Percentiles rank a stretch among this genome's conserved stretches.
phyloP scores from a whole-genome alignment of 2,113 vertebrate species.

The Ramphastos sulfuratus region DNA sequence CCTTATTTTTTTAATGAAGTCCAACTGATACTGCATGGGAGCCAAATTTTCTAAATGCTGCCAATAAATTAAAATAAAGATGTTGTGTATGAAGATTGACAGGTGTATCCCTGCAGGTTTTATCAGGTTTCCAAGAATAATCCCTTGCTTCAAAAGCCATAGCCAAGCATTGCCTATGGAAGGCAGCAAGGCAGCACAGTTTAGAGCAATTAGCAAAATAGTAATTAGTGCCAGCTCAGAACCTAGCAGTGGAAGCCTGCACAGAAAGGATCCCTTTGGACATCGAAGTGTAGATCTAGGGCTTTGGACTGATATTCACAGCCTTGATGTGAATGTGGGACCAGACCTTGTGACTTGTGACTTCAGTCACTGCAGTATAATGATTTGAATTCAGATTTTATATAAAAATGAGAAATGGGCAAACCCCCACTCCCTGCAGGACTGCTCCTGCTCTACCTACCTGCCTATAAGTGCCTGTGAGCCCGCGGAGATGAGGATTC shows the following conservation, averaged over 20 bases:
- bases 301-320: neutral
- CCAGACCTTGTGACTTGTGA: neutral
- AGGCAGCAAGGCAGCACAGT: neutral
- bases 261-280: neutral
- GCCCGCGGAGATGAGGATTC: neutral
- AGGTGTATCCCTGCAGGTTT: conserved; percentile 36
- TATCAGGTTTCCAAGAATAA: conserved; percentile 7
- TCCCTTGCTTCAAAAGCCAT: neutral
- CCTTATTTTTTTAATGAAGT: conserved; percentile 67
- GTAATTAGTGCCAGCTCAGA: conserved; percentile 43
- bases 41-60: conserved; percentile 30
- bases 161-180: neutral
- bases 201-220: conserved; percentile 32
- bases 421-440: neutral
- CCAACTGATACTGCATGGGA: conserved; percentile 53
- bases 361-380: accelerated
- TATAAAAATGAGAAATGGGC: neutral
- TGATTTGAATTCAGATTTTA: neutral
- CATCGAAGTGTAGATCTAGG: neutral
- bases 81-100: conserved; percentile 37
- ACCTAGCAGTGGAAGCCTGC: neutral
- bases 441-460: neutral
- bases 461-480: accelerated
- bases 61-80: conserved; percentile 61
- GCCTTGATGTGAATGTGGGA: accelerated